Evolutionary conservation across 2,888 invertebrate species (phyloP), one percentile per base, ranked within the genome.

Genomic region (Drosophila colorata): DNA sequence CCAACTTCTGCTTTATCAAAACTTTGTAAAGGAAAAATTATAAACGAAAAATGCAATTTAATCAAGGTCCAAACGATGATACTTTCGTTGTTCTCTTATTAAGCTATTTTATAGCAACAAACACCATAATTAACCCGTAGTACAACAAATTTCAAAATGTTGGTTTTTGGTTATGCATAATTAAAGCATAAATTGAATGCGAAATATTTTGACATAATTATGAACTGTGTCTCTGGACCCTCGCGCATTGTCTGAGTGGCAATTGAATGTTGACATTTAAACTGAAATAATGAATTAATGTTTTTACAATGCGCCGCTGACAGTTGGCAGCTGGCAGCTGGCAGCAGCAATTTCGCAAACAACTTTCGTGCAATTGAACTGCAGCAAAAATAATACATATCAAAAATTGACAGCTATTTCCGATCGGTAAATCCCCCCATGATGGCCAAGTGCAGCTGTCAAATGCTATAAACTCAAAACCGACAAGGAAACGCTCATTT

Each of bases 211-310:
- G 70, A 63, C 59, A 69, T 74, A 57, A 77, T 70, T 69, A 74
- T 67, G 60, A 63, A 53, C 58, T 25, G 58, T 11, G 4, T 56
- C 48, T 48, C 46, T 52, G 51, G 25, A 41, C 79, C 47, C 60
- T 53, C 44, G 47, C 41, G 37, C 52, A 67, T 65, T 80, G 61
- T 65, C 63, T 25, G 57, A 48, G 43, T 60, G 55, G 18, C 60
- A 41, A 56, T 65, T 66, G 38, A 69, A 52, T 44, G 49, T 59
- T 52, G 44, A 38, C 52, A 61, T 33, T 77, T 55, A 16, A 57
- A 66, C 41, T 52, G 53, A 70, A 61, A 78, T 74, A 77, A 83
- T 74, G 77, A 74, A 75, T 74, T 56, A 77, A 52, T 59, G 58
- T 55, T 69, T 58, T 40, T 20, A 43, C 44, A 49, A 25, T 64